Evolutionary conservation across 2,888 invertebrate species (phyloP), one percentile per base, ranked within the genome.

Genomic region (Lottia scabra): DNA sequence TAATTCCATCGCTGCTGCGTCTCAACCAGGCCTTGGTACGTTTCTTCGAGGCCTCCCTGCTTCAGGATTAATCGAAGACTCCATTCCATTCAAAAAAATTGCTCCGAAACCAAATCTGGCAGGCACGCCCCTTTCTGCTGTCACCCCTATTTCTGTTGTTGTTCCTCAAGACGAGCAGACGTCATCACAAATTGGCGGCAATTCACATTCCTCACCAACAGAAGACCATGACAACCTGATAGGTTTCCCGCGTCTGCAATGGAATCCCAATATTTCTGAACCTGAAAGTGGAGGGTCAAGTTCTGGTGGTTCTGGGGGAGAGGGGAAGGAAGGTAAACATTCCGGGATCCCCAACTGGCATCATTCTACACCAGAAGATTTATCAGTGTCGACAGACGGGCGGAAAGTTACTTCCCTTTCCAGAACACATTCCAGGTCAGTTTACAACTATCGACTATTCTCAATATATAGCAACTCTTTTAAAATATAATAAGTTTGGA

Each of bases 361-460:
- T 68, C 56, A 75, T 19, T 56, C 56, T 23, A 56, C 56, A 4
- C 56, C 56, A 56, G 56, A 56, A 56, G 56, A 56, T 56, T 56
- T 78, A 26, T 71, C 79, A 8, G 43, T 81, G 6, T 77, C 81
- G 44, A 77, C 80, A 48, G 86, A 85, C 75, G 84, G 84, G 27
- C 75, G 86, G 26, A 85, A 85, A 72, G 82, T 85, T 62, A 85
- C 85, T 30, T 87, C 87, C 19, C 77, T 88, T 43, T 88, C 88
- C 8, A 83, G 87, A 62, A 86, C 88, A 45, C 87, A 87, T 75
- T 88, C 88, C 71, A 86, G 88, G 88, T 88, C 75, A 77, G 77
- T 68, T 30, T 13, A 48, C 6, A 16, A 48, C 16, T 48, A 16
- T 48, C n/a, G n/a, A n/a, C n/a, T n/a, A n/a, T n/a, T n/a, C n/a